Evolutionary conservation across 2,113 vertebrate species (phyloP).

Genomic region (Lethenteron camtschaticum): DNA sequence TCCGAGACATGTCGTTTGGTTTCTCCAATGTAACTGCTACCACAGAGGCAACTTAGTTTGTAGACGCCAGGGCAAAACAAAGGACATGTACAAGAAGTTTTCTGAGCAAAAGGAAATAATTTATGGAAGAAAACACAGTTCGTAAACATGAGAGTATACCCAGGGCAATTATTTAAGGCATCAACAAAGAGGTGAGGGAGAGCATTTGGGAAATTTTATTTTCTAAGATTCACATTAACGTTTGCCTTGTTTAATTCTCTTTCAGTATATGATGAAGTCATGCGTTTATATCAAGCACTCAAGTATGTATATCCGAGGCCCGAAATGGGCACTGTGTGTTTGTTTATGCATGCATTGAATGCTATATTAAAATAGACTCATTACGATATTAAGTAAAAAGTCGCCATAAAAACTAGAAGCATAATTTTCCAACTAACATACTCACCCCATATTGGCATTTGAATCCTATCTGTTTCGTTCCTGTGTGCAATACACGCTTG

Average conservation of each 20-base stretch:
- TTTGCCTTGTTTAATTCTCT: background rate
- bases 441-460: background rate
- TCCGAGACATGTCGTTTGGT: too few species aligned
- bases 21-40: too few species aligned
- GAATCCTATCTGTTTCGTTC: too few species aligned
- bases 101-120: background rate
- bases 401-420: background rate
- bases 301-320: background rate
- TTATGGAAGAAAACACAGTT: background rate
- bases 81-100: background rate
- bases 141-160: background rate
- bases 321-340: background rate
- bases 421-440: background rate
- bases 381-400: background rate
- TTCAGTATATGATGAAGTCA: conserved; percentile 1
- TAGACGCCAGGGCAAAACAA: too few species aligned
- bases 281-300: background rate
- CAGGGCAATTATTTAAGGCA: background rate
- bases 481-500: too few species aligned
- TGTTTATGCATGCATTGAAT: background rate
- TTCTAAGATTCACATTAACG: background rate
- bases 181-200: background rate
- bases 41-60: too few species aligned
- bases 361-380: background rate
- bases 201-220: background rate